phyloP scores from a whole-genome alignment of 1,140 invertebrate species.

The Stenopsyche tienmushanensis region DNA sequence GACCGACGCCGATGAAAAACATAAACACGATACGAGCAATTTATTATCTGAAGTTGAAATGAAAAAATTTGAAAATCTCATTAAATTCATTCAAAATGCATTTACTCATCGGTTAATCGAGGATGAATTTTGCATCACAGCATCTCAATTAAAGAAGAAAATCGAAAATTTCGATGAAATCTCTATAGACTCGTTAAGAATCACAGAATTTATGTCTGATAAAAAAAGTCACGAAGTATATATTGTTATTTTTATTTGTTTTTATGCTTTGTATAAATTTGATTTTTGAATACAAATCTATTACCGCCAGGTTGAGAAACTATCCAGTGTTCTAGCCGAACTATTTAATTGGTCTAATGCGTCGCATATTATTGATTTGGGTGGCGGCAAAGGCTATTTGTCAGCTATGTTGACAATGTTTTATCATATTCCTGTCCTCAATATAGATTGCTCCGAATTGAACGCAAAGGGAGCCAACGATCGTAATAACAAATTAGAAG shows the following conservation, averaged over 20 bases:
- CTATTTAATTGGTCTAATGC: slow-evolving; percentile 44
- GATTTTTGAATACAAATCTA: not conserved
- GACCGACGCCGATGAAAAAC: slow-evolving; percentile 33
- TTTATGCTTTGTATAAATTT: not conserved
- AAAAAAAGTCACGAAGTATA: slow-evolving; percentile 85
- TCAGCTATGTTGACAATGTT: slow-evolving; percentile 71
- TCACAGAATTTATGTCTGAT: slow-evolving; percentile 69
- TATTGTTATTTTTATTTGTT: slow-evolving; percentile 13
- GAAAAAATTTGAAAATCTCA: slow-evolving; percentile 35
- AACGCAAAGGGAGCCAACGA: slow-evolving; percentile 66
- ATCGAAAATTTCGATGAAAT: slow-evolving; percentile 46
- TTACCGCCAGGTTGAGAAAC: slow-evolving; percentile 52
- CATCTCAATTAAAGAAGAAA: slow-evolving; percentile 48
- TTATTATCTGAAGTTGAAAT: slow-evolving; percentile 30
- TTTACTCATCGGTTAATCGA: slow-evolving; percentile 47
- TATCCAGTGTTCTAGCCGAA: slow-evolving; percentile 56
- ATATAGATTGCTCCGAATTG: slow-evolving; percentile 69
- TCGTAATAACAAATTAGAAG: slow-evolving; percentile 63
- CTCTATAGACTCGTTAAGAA: slow-evolving; percentile 46
- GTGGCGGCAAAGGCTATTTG: slow-evolving; percentile 85
- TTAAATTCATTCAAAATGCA: slow-evolving; percentile 45
- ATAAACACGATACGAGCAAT: slow-evolving; percentile 39
- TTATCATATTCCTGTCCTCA: slow-evolving; percentile 71
- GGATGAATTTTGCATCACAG: slow-evolving; percentile 50
- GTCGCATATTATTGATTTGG: slow-evolving; percentile 73